Conservation (phyloP, 2,888 invertebrate genomes). For the Rotaria socialis region DNA sequence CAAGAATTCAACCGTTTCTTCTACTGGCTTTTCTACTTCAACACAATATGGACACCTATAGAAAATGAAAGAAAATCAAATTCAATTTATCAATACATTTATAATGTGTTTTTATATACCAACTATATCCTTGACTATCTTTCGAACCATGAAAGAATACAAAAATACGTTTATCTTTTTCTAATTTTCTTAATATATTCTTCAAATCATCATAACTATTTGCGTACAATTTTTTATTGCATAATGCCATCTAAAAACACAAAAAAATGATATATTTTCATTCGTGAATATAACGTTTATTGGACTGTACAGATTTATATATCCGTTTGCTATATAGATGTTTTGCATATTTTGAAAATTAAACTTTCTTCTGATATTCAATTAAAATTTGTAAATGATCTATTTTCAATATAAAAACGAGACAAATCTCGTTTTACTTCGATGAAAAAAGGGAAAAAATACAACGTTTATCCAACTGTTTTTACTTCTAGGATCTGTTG, state of each 20-base stretch:
- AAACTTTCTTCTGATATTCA: too few species aligned
- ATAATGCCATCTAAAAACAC: not conserved
- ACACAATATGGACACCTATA: not conserved
- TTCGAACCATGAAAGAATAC: not conserved
- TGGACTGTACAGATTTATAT: too few species aligned
- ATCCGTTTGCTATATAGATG: too few species aligned
- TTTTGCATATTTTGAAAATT: too few species aligned
- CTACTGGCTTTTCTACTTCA: not conserved
- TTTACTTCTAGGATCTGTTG: too few species aligned
- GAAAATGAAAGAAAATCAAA: not conserved
- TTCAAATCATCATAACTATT: slow-evolving; percentile 8
- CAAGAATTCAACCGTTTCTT: not conserved
- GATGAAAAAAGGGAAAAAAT: too few species aligned
- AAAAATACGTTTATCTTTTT: slow-evolving; percentile 8
- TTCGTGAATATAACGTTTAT: too few species aligned
- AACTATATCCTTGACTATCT: not conserved
- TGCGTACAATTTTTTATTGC: not conserved
- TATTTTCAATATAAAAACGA: too few species aligned
- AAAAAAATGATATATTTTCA: not conserved
- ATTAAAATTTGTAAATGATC: too few species aligned
- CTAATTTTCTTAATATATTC: not conserved
- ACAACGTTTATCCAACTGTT: too few species aligned
- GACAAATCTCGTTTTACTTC: too few species aligned
- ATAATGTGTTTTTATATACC: not conserved
- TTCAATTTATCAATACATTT: not conserved